These are phyloP conservation scores for Lates calcarifer DNA, from an alignment of 2,113 vertebrate species.

Conservation along the genomic window DNA sequence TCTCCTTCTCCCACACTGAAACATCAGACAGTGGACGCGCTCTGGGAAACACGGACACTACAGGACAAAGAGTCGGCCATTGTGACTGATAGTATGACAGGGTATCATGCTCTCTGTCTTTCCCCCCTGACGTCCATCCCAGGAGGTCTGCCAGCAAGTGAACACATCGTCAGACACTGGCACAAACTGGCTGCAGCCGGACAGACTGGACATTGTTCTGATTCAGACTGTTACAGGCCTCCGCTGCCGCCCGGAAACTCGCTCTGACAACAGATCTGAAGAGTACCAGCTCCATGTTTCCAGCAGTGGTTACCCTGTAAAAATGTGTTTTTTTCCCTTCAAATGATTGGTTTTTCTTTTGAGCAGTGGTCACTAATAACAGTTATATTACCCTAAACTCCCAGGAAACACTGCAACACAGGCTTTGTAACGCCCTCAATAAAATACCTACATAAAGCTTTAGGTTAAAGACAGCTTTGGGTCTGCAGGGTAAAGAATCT, in stretches of 20 bases:
- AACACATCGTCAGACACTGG: constrained; percentile 56
- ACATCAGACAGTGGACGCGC: background rate
- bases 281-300: background rate
- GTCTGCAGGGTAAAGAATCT: background rate
- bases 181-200: constrained; percentile 55
- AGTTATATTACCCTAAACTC: background rate
- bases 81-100: constrained; percentile 39
- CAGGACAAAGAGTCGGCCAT: constrained; percentile 11
- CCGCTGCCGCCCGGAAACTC: constrained; percentile 32
- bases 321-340: background rate
- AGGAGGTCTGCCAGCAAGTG: constrained; percentile 47
- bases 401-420: background rate
- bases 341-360: background rate
- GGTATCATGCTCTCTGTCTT: constrained; percentile 6
- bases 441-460: background rate
- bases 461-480: background rate
- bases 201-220: constrained; percentile 75
- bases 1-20: background rate
- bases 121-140: constrained; percentile 32
- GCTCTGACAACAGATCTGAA: constrained; percentile 16
- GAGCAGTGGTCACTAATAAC: background rate
- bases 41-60: background rate
- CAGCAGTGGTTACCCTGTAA: background rate
- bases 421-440: too few species aligned
- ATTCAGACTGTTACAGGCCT: constrained; percentile 14